Evolutionary conservation across 2,113 vertebrate genomes (phyloP).

Genomic region (Camelus dromedarius): DNA sequence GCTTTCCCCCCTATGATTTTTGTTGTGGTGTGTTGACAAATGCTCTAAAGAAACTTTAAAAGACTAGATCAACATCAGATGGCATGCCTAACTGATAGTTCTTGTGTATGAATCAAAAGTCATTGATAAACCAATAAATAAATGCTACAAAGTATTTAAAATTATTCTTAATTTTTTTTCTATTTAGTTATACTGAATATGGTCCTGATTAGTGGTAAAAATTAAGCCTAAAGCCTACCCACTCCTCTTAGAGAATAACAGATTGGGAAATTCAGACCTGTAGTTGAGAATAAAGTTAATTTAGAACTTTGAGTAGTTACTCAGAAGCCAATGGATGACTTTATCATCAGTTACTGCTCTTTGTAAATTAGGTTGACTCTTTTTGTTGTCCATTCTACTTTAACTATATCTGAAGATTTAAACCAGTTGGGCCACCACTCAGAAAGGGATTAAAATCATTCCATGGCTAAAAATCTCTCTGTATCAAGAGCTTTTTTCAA

Average conservation of each 20-base stretch:
- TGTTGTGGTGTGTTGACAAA: conserved; percentile 62
- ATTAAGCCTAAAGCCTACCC: not conserved
- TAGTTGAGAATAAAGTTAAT: not conserved
- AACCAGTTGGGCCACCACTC: not conserved
- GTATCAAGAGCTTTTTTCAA: not conserved
- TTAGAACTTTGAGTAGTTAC: not conserved
- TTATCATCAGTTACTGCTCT: not conserved
- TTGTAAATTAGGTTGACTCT: not conserved
- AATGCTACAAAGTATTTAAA: conserved; percentile 49
- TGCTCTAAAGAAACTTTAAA: conserved; percentile 37
- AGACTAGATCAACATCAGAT: conserved; percentile 32
- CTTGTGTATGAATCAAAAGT: conserved; percentile 30
- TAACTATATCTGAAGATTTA: conserved; percentile 4
- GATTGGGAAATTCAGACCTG: not conserved
- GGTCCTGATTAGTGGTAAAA: not conserved
- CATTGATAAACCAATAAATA: conserved; percentile 55
- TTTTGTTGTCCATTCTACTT: not conserved
- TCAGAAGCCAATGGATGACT: not conserved
- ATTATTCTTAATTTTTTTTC: not conserved
- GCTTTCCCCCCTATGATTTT: conserved; percentile 37
- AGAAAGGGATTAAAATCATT: not conserved
- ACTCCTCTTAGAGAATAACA: not conserved
- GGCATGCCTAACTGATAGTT: conserved; percentile 21
- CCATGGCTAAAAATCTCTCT: not conserved
- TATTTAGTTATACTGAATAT: not conserved